A percentile compares a stretch with the other conserved stretches of the same genome.
Evolutionary conservation across 2,113 vertebrate species (phyloP).

Genomic region (Tamias sibiricus): DNA sequence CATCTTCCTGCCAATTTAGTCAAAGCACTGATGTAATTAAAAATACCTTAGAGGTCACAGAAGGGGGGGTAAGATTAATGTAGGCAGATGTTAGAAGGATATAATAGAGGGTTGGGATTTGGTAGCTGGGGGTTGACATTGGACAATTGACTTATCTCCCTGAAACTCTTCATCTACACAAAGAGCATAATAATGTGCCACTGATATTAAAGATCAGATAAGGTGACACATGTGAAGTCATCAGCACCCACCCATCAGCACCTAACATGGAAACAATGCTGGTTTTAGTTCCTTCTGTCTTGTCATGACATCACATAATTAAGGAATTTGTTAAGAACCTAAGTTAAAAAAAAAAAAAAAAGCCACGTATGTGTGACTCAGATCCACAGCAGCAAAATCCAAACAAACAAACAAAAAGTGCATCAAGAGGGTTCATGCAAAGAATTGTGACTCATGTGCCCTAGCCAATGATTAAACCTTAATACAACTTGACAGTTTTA

Average conservation of each 20-base stretch:
- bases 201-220: background rate
- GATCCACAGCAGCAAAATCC: background rate
- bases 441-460: background rate
- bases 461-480: background rate
- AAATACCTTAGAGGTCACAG: background rate
- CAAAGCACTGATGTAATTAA: background rate
- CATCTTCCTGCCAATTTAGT: background rate
- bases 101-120: background rate
- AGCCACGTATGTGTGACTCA: background rate
- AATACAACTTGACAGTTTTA: constrained; percentile 71
- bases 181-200: background rate
- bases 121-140: background rate
- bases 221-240: fast-evolving
- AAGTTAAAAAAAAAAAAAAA: background rate
- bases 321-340: background rate
- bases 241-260: background rate
- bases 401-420: background rate
- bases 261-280: background rate
- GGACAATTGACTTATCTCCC: background rate
- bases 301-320: background rate
- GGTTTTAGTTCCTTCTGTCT: background rate
- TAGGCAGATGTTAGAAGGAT: background rate
- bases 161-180: background rate
- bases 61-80: background rate
- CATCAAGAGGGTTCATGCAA: background rate